A percentile compares a stretch with the other conserved stretches of the same genome.
Conservation (phyloP, 2,797 vertebrate species). For the Acanthurus leucopareius region DNA sequence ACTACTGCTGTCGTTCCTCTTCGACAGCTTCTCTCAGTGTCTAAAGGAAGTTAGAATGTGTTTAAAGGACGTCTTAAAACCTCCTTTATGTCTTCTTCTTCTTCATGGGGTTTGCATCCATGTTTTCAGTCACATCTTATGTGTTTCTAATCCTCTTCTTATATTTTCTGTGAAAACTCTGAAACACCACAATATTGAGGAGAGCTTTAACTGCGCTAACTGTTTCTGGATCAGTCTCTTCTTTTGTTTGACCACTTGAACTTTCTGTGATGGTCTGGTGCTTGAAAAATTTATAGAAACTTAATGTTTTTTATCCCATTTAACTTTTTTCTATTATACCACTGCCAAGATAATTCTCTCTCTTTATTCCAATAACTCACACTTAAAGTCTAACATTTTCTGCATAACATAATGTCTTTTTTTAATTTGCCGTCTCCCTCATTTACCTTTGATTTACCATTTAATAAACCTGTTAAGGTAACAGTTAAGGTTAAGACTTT, state of each 20-base stretch:
- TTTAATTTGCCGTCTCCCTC: not conserved
- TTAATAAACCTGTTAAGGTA: not conserved
- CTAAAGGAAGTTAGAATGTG: constrained; percentile 2
- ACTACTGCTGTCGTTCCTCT: constrained; percentile 18
- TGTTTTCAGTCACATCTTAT: not conserved
- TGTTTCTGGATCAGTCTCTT: not conserved
- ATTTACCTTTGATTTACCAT: not conserved
- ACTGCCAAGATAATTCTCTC: not conserved
- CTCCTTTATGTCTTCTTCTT: not conserved
- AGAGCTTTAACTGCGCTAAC: not conserved
- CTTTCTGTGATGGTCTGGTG: constrained; percentile 9
- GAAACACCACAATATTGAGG: no score
- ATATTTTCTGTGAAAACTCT: no score
- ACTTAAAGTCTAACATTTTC: constrained; percentile 13
- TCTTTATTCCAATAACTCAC: constrained; percentile 2
- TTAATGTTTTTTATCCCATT: constrained; percentile 25
- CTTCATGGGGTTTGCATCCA: not conserved
- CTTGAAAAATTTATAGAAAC: constrained; percentile 14
- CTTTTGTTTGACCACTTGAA: constrained; percentile 6
- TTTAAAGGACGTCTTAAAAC: not conserved
- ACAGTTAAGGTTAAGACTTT: not conserved
- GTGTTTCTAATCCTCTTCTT: no score
- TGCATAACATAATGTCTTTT: not conserved
- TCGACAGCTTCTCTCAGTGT: not conserved
- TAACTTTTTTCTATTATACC: not conserved